These are phyloP conservation scores for Spialia ferax DNA, from an alignment of 2,888 invertebrate genomes.

Conservation along the genomic window DNA sequence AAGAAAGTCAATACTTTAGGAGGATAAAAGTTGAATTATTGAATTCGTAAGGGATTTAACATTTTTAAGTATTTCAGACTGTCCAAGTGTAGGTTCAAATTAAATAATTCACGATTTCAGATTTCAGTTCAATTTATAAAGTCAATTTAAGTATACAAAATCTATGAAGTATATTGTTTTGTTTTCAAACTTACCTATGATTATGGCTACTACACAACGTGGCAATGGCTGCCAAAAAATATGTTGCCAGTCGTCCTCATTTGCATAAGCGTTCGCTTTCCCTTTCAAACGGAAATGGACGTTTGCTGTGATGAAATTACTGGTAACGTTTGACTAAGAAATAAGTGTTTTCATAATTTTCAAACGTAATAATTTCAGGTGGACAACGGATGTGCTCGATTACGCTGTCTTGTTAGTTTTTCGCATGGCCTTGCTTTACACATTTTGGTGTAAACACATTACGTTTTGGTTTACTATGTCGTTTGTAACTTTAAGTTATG, in stretches of 20 bases:
- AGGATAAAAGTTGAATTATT: too few species aligned
- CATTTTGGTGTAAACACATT: background rate
- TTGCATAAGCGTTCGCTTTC: slow-evolving; percentile 55
- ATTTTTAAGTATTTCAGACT: too few species aligned
- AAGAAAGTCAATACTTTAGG: too few species aligned
- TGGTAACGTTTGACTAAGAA: slow-evolving; percentile 52
- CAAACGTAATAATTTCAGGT: slow-evolving; percentile 55
- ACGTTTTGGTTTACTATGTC: too few species aligned
- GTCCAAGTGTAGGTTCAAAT: too few species aligned
- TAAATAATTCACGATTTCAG: too few species aligned
- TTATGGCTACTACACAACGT: slow-evolving; percentile 13
- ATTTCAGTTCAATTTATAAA: too few species aligned
- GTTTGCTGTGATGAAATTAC: slow-evolving; percentile 60
- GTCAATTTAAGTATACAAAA: too few species aligned
- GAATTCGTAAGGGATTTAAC: too few species aligned
- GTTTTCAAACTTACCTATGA: background rate
- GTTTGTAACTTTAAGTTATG: background rate
- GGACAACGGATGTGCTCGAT: slow-evolving; percentile 43
- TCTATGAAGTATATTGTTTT: background rate
- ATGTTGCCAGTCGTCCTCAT: slow-evolving; percentile 27
- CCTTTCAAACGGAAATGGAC: slow-evolving; percentile 61
- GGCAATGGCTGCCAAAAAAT: slow-evolving; percentile 8
- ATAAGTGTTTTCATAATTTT: slow-evolving; percentile 51
- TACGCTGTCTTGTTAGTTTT: slow-evolving; percentile 1
- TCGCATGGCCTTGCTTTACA: slow-evolving; percentile 1